Evolutionary conservation across 2,888 invertebrate species (phyloP), one percentile per base, ranked within the genome.

Genomic region (Alitta virens): DNA sequence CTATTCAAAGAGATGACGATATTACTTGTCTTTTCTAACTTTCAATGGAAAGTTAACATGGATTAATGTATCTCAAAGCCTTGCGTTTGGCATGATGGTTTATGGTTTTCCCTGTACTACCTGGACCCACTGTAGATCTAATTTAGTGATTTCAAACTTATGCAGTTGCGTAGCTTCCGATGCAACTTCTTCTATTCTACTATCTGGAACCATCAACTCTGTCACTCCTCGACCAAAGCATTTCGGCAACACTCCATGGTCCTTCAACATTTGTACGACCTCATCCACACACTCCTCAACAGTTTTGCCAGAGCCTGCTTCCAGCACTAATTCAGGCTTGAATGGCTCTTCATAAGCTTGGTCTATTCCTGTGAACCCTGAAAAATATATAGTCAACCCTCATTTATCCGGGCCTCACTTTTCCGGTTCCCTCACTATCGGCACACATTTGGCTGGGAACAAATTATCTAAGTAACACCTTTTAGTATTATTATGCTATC

Each of bases 381-480:
- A 89, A 69, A 99, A 96, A 63, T 89, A 86, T 53, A 99, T 99
- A 68, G 92, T 90, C 60, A 99, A 87, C 0, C 99, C 99, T 82
- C 97, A 98, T 83, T 94, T 94, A 84, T 99, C 99, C 38, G 99
- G 86, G 0, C 98, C 97, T 80, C n/a, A n/a, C n/a, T n/a, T n/a
- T n/a, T n/a, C n/a, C n/a, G n/a, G n/a, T n/a, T n/a, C n/a, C n/a
- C n/a, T n/a, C n/a, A n/a, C n/a, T n/a, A n/a, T n/a, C n/a, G n/a
- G n/a, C n/a, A n/a, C n/a, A n/a, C n/a, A n/a, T n/a, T n/a, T n/a
- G n/a, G n/a, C n/a, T n/a, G n/a, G n/a, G n/a, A n/a, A n/a, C n/a
- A n/a, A n/a, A n/a, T n/a, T n/a, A n/a, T n/a, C n/a, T n/a, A n/a
- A n/a, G n/a, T n/a, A n/a, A n/a, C n/a, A n/a, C n/a, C n/a, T n/a